Evolutionary conservation across 2,888 invertebrate species (phyloP).

Genomic region (Mantis religiosa): DNA sequence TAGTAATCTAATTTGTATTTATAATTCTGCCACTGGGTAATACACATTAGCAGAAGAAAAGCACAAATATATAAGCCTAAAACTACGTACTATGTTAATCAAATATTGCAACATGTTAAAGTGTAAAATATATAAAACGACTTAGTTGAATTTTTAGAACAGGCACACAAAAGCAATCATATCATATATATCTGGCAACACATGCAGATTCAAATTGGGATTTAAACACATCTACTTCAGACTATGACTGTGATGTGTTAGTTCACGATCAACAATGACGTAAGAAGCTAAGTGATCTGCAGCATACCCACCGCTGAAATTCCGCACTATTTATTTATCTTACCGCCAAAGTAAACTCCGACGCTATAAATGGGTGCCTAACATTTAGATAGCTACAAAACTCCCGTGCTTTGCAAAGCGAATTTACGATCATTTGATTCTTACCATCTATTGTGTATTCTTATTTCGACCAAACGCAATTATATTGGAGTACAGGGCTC

Average conservation of each 20-base stretch:
- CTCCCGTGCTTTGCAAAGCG: background rate
- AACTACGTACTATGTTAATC: too few relatives aligned
- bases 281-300: background rate
- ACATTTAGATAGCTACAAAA: background rate
- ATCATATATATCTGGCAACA: too few relatives aligned
- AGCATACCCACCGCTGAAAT: background rate
- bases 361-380: background rate
- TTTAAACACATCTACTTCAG: background rate
- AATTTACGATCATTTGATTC: background rate
- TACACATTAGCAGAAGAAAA: too few relatives aligned
- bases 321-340: background rate
- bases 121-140: too few relatives aligned
- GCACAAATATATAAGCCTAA: too few relatives aligned
- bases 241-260: background rate
- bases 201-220: background rate
- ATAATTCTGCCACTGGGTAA: too few relatives aligned
- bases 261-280: background rate
- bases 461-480: background rate
- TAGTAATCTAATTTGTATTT: too few relatives aligned
- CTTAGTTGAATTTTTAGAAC: too few relatives aligned
- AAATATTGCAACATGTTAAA: too few relatives aligned
- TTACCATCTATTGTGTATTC: background rate
- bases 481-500: too few relatives aligned
- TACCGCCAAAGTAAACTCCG: background rate
- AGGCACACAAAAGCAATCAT: too few relatives aligned